A percentile compares a stretch with the other conserved stretches of the same genome.
Evolutionary conservation across 2,113 vertebrate genomes (phyloP).

Genomic region (Atractosteus spatula): DNA sequence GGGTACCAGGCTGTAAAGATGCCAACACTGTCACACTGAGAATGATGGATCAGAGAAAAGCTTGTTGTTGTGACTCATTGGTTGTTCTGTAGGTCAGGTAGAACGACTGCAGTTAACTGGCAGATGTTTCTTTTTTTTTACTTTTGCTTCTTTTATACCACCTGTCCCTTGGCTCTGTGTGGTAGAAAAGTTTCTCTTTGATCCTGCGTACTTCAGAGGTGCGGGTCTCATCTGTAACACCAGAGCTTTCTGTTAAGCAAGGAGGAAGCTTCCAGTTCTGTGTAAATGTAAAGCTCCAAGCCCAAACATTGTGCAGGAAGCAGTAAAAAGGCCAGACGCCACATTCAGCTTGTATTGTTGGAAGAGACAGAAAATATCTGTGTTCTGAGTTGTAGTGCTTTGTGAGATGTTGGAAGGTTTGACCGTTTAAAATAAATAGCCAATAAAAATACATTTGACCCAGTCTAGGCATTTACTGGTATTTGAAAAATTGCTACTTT

Average conservation of each 20-base stretch:
- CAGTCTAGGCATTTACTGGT: too few species aligned
- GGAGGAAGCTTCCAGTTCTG: background rate
- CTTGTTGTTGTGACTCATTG: background rate
- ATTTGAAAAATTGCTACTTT: too few species aligned
- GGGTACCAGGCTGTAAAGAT: too few species aligned
- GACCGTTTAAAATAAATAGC: too few species aligned
- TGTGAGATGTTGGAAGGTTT: too few species aligned
- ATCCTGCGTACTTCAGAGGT: slow-evolving; percentile 28
- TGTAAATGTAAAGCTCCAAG: slow-evolving; percentile 1
- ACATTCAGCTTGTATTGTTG: too few species aligned
- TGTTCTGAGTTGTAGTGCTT: too few species aligned
- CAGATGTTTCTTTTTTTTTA: slow-evolving; percentile 6
- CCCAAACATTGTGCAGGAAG: too few species aligned
- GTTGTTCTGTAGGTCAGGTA: background rate
- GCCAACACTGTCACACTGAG: background rate
- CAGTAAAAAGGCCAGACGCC: too few species aligned
- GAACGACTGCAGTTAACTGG: slow-evolving; percentile 9
- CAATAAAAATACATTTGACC: too few species aligned
- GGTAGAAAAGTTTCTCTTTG: slow-evolving; percentile 25
- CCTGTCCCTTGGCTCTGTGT: background rate
- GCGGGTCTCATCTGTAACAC: background rate
- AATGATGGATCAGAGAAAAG: slow-evolving; percentile 9
- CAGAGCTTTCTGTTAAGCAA: background rate
- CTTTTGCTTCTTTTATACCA: slow-evolving; percentile 12
- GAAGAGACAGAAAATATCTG: too few species aligned